Base-by-base conservation (phyloP, 2,797 vertebrate genomes). In the Falco concolor region DNA sequence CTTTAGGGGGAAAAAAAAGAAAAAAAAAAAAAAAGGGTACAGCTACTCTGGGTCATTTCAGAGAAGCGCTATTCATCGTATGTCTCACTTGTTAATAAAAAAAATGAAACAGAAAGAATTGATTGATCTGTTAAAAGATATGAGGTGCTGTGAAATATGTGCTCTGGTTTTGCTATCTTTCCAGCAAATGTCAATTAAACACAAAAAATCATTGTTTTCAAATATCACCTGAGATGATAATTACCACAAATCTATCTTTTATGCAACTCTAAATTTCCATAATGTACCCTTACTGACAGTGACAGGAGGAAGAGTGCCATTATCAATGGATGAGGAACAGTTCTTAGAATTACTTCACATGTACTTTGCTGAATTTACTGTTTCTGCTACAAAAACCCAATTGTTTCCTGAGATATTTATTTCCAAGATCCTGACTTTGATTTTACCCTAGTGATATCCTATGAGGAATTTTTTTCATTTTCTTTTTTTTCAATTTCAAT, bases 401-500 rank as follows among this genome's bases (percentile, higher is more conserved):
- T 97, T 95, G 95, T 96, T 97, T 97, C 60, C 73, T 85, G 63
- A 82, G 85, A 34, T 94, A 96, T 97, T 97, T 97, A 78, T 95
- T 74, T 90, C 75, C 75, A 65, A 73, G 93, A 89, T 56, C 56
- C 59, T 94, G 92, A 93, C 91, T 97, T 96, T 95, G 86, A 96
- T 95, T 97, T 97, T 95, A 89, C 86, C 95, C 82, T 70, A 81
- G 65, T 94, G 95, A 83, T 96, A 95, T 64, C 80, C 94, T 95
- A 54, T 96, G 81, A 95, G 74, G 80, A 95, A 97, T 96, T 75
- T 45, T 95, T 89, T 96, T 98, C 85, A 97, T 95, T 97, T 97
- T 97, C 93, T 95, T 95, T 96, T 96, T 84, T 93, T 97, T 96
- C 93, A 77, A 34, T 95, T 98, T 97, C 97, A 97, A 74, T 95